phyloP scores from a whole-genome alignment of 2,113 vertebrate genomes.

The Miniopterus natalensis region DNA sequence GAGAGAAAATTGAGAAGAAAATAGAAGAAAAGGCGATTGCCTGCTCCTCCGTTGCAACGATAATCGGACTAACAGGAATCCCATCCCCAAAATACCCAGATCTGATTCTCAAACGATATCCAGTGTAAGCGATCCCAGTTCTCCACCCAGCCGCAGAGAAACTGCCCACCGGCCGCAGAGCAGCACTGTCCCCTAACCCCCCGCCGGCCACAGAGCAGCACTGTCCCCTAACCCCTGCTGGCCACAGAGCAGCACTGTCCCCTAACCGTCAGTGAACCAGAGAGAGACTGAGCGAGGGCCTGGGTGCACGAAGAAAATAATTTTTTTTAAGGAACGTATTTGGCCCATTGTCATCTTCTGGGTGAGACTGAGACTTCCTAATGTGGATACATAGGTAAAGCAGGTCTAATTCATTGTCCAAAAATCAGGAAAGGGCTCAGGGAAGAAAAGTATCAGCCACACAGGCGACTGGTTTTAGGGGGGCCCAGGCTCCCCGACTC shows the following conservation, averaged over 20 bases:
- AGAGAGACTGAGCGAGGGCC: accelerated
- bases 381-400: neutral
- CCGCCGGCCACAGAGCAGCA: too few relatives aligned
- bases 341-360: neutral
- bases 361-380: neutral
- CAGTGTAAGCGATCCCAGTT: neutral
- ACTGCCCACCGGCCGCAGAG: too few relatives aligned
- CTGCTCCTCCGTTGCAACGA: neutral
- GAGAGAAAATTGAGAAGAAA: constrained; percentile 29
- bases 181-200: too few relatives aligned
- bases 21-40: neutral
- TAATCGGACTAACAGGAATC: neutral
- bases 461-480: neutral
- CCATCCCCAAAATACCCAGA: neutral
- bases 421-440: neutral
- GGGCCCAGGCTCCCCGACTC: neutral
- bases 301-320: too few relatives aligned
- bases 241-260: too few relatives aligned
- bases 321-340: neutral
- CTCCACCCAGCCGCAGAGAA: neutral
- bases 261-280: too few relatives aligned
- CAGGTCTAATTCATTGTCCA: neutral
- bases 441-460: neutral
- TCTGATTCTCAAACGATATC: neutral
- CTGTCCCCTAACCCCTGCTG: too few relatives aligned